Percentiles rank a stretch among this genome's conserved stretches.
These are phyloP conservation scores for Sinodicranocentrus sp. DNA, from an alignment of 2,888 invertebrate genomes.

Conservation along the genomic window DNA sequence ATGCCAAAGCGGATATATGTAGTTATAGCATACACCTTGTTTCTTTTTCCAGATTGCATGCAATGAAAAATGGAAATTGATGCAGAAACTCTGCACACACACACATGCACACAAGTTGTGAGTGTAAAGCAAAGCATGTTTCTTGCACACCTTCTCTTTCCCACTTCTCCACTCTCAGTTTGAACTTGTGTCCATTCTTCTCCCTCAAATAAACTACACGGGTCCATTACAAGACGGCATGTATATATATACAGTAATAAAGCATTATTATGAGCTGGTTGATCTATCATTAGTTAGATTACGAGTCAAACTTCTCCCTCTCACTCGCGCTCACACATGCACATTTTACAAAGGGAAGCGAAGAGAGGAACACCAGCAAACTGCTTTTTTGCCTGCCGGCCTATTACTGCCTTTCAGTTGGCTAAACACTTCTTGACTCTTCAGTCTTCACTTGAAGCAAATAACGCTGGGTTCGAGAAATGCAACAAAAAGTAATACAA, in stretches of 20 bases:
- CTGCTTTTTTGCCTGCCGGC: slow-evolving; percentile 46
- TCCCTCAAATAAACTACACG: background rate
- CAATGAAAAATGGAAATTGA: background rate
- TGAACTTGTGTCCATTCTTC: slow-evolving; percentile 1
- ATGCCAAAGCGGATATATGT: no score
- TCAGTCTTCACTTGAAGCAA: background rate
- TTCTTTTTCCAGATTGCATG: background rate
- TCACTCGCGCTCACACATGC: background rate
- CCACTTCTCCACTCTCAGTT: background rate
- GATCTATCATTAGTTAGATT: slow-evolving; percentile 61
- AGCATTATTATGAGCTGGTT: slow-evolving; percentile 59
- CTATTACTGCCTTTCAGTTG: slow-evolving; percentile 10
- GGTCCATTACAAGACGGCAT: slow-evolving; percentile 28
- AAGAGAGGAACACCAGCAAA: background rate
- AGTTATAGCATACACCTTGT: no score
- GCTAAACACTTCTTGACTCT: slow-evolving; percentile 10
- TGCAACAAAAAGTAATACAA: background rate
- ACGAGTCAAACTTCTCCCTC: slow-evolving; percentile 54
- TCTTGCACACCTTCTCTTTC: no score
- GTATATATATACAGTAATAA: slow-evolving; percentile 16
- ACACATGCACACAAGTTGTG: background rate
- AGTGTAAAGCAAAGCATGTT: no score
- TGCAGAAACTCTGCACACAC: background rate
- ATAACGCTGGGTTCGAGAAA: background rate
- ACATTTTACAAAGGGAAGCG: no score